Conservation (phyloP, 2,888 invertebrate genomes). For the Mechanitis mazaeus region DNA sequence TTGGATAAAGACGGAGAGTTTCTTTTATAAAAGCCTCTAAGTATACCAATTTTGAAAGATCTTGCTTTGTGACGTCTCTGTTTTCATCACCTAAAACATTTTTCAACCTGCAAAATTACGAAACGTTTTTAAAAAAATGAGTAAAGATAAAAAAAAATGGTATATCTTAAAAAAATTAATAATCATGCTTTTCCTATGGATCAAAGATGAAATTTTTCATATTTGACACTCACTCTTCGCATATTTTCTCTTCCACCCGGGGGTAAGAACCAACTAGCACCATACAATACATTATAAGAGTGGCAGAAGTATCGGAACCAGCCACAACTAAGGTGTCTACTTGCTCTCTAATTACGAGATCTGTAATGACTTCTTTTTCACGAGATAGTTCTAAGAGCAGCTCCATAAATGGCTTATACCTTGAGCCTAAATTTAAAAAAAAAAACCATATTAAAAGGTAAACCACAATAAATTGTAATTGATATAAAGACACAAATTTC, state of each 20-base stretch:
- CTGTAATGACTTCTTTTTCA: constrained; percentile 49
- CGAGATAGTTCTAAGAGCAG: constrained; percentile 61
- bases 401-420: constrained; percentile 74
- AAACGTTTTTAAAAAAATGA: too few species aligned
- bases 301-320: constrained; percentile 70
- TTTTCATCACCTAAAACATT: constrained; percentile 43
- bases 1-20: constrained; percentile 46
- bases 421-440: constrained; percentile 39
- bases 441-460: too few species aligned
- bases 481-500: too few species aligned
- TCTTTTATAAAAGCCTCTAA: constrained; percentile 53
- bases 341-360: constrained; percentile 74
- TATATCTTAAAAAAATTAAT: too few species aligned
- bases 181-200: too few species aligned
- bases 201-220: too few species aligned
- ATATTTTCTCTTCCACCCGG: constrained; percentile 47
- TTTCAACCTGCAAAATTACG: constrained; percentile 35
- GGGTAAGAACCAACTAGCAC: constrained; percentile 60
- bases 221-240: not conserved
- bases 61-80: constrained; percentile 41
- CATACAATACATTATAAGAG: constrained; percentile 59
- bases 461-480: too few species aligned
- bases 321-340: constrained; percentile 78
- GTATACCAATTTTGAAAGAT: constrained; percentile 35
- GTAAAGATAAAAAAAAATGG: too few species aligned